phyloP scores from a whole-genome alignment of 2,888 invertebrate genomes.

The Sphaerophoria taeniata region DNA sequence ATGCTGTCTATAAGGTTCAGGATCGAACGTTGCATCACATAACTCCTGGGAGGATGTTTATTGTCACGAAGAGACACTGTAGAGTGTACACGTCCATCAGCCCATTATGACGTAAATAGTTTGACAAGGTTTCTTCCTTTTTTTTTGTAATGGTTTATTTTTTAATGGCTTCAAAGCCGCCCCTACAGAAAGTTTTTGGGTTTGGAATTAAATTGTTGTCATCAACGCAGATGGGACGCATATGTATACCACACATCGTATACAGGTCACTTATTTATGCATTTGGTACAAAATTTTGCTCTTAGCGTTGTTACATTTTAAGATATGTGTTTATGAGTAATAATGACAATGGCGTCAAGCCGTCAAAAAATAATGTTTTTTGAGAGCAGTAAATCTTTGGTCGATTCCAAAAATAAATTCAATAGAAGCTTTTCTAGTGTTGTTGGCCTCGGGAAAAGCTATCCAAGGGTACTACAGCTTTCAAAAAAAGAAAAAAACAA shows the following conservation, averaged over 20 bases:
- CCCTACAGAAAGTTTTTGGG: neutral
- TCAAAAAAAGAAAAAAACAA: no score
- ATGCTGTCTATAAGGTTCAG: conserved; percentile 18
- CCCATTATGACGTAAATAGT: conserved; percentile 15
- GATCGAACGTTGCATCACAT: conserved; percentile 27
- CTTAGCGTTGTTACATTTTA: no score
- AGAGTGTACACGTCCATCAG: neutral
- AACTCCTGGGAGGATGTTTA: conserved; percentile 24
- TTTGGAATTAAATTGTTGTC: neutral
- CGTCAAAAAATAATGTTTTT: no score
- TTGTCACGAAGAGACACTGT: neutral
- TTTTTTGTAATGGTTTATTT: neutral
- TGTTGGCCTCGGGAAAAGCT: no score
- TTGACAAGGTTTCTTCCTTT: neutral
- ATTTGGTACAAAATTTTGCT: no score
- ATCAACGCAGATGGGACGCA: neutral
- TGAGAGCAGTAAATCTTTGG: no score
- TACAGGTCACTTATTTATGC: neutral
- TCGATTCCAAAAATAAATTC: no score
- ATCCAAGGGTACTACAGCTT: no score
- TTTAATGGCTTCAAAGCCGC: neutral
- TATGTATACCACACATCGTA: neutral
- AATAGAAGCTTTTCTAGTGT: no score
- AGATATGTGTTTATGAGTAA: no score
- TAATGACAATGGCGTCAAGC: no score